phyloP scores from a whole-genome alignment of 2,888 invertebrate species.

The Epistrophe grossulariae region DNA sequence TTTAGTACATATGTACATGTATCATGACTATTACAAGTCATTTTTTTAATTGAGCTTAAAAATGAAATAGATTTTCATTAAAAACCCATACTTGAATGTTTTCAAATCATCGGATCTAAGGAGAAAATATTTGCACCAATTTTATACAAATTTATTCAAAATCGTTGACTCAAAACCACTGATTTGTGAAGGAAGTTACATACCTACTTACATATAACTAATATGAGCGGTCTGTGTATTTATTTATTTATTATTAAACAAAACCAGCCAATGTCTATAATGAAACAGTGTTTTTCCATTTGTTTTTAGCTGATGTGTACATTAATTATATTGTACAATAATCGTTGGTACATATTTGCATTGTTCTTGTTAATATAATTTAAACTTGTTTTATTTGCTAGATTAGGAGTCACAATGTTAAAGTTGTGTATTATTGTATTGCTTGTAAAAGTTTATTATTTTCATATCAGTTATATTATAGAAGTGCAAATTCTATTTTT shows the following conservation, averaged over 20 bases:
- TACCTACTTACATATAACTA: not conserved
- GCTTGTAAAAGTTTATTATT: not conserved
- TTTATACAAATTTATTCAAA: not conserved
- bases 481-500: not conserved
- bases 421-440: conserved; percentile 4
- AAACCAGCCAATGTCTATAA: not conserved
- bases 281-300: conserved; percentile 13
- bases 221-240: not conserved
- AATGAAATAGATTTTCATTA: not conserved
- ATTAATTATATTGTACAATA: conserved; percentile 7
- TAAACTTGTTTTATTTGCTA: conserved; percentile 10
- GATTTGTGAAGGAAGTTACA: not conserved
- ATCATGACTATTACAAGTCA: not conserved
- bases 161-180: not conserved
- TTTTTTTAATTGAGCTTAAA: not conserved
- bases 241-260: not conserved
- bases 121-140: not conserved
- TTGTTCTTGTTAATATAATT: conserved; percentile 8
- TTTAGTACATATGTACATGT: too few species aligned
- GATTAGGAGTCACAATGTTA: conserved; percentile 3
- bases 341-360: conserved; percentile 9
- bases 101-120: not conserved
- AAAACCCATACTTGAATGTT: too few species aligned
- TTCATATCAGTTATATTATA: not conserved
- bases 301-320: not conserved